phyloP scores from a whole-genome alignment of 2,113 vertebrate species.

The Hippocampus mohnikei region DNA sequence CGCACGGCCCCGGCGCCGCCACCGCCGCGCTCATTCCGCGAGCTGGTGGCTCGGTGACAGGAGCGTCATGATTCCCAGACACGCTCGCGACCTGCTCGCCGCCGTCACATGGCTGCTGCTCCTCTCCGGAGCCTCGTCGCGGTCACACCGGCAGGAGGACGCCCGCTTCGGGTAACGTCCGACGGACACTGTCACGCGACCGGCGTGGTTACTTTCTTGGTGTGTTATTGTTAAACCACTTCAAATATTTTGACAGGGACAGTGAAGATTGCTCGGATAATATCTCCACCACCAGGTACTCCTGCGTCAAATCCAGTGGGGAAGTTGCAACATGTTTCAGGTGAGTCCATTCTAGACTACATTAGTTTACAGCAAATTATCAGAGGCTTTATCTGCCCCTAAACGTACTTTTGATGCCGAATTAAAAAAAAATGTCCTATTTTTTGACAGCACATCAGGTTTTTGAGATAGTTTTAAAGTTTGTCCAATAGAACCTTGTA shows the following conservation, averaged over 20 bases:
- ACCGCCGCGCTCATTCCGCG: not conserved
- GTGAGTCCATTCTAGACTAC: constrained; percentile 54
- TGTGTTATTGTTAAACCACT: too few relatives aligned
- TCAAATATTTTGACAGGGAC: constrained; percentile 2
- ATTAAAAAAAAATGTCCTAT: too few relatives aligned
- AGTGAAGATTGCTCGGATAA: constrained; percentile 89
- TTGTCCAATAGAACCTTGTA: too few relatives aligned
- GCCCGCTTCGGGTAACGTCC: constrained; percentile 75
- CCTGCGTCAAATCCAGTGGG: constrained; percentile 84
- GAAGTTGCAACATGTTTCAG: constrained; percentile 90
- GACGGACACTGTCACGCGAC: not conserved
- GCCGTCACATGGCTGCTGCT: constrained; percentile 62
- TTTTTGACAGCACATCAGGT: too few relatives aligned
- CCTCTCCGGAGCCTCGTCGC: constrained; percentile 77
- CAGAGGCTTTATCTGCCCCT: too few relatives aligned
- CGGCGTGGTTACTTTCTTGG: too few relatives aligned
- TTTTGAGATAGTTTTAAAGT: too few relatives aligned
- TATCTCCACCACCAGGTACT: constrained; percentile 85
- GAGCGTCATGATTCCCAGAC: constrained; percentile 52
- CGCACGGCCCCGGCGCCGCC: not conserved
- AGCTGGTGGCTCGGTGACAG: not conserved
- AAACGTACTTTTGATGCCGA: too few relatives aligned
- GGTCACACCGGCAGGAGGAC: constrained; percentile 84
- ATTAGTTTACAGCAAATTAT: too few relatives aligned
- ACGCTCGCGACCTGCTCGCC: constrained; percentile 48